phyloP scores from a whole-genome alignment of 2,888 invertebrate genomes.

The Charanyca ferruginea region DNA sequence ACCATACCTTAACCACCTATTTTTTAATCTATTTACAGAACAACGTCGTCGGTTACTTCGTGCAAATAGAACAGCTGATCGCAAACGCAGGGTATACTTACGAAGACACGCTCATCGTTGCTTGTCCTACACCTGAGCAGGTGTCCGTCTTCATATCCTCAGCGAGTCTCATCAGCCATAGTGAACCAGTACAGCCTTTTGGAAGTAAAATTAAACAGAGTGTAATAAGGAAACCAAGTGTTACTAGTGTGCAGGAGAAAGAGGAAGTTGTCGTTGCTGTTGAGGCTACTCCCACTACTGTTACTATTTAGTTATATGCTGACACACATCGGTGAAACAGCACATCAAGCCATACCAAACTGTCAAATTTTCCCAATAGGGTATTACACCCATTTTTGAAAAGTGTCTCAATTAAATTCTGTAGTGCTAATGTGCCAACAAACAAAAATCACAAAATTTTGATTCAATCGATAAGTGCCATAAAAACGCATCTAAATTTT shows the following conservation, averaged over 20 bases:
- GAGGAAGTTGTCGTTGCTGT: constrained; percentile 46
- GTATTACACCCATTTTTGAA: too few relatives aligned
- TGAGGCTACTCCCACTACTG: constrained; percentile 32
- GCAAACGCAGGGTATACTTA: constrained; percentile 94
- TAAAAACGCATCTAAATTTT: too few relatives aligned
- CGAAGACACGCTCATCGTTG: constrained; percentile 96
- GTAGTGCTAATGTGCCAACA: too few relatives aligned
- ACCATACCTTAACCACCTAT: too few relatives aligned
- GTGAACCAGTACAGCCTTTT: constrained; percentile 85
- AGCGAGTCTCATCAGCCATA: constrained; percentile 92
- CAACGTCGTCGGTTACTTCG: constrained; percentile 96
- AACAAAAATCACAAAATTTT: too few relatives aligned
- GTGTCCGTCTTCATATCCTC: constrained; percentile 97
- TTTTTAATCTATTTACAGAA: constrained; percentile 93
- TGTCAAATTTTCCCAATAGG: too few relatives aligned
- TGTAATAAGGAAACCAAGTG: constrained; percentile 80
- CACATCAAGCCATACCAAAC: too few relatives aligned
- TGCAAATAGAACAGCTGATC: constrained; percentile 95
- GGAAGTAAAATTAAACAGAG: constrained; percentile 83
- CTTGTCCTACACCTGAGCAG: constrained; percentile 98
- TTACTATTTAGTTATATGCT: constrained; percentile 42
- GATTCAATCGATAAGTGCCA: too few relatives aligned
- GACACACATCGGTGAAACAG: too few relatives aligned
- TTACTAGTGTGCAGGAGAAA: constrained; percentile 78
- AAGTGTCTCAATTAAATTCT: too few relatives aligned